Percentiles rank a stretch among this genome's conserved stretches.
Evolutionary conservation across 2,797 vertebrate species (phyloP).

Genomic region (Cyprinodon diabolis): DNA sequence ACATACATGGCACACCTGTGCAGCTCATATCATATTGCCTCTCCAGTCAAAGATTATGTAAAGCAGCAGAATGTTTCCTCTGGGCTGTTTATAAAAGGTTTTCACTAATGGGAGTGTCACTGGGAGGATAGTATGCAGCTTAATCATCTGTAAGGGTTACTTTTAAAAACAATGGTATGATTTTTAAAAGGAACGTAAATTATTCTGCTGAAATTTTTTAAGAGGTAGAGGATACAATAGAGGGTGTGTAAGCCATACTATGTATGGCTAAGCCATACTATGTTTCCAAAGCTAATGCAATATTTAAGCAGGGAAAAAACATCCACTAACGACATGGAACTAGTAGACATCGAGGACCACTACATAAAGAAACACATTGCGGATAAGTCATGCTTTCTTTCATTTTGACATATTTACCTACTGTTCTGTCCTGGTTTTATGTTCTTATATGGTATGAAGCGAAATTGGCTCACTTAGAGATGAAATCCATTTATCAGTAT

Average conservation of each 20-base stretch:
- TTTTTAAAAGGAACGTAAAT: not conserved
- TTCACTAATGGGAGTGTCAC: not conserved
- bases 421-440: not conserved
- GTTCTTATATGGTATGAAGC: not conserved
- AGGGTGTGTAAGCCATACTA: not conserved
- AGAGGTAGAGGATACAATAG: not conserved
- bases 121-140: not conserved
- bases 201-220: not conserved
- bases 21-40: constrained; percentile 3
- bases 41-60: constrained; percentile 2
- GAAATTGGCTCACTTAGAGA: not conserved
- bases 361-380: not conserved
- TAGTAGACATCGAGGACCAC: not conserved
- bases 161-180: not conserved
- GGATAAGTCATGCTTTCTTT: not conserved
- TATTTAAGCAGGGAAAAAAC: constrained; percentile 9
- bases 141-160: not conserved
- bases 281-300: constrained; percentile 2
- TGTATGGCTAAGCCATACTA: not conserved
- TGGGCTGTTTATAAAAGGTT: not conserved
- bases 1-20: not conserved
- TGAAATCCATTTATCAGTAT: not conserved
- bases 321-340: not conserved
- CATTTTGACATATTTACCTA: not conserved
- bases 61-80: not conserved